Evolutionary conservation across 1,140 invertebrate species (phyloP), one percentile per base, ranked within the genome.

Genomic region (Trichonephila clavata): DNA sequence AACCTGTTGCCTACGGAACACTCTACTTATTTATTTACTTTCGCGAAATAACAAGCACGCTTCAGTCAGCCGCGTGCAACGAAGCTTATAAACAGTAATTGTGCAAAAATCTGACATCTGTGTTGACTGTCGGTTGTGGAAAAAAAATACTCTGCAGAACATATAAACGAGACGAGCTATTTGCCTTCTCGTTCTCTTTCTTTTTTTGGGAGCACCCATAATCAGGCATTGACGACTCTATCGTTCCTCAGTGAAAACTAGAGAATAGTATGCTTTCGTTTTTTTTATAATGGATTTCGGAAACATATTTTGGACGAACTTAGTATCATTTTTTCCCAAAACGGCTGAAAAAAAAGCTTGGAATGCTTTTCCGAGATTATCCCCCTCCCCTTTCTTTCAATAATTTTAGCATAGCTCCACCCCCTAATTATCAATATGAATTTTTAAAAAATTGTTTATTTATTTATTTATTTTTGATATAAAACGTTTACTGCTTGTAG

Each of bases 21-120:
- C 1, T 16, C 71, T 71, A 18, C 68, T 32, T 77, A 77, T 77
- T 77, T 77, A 77, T 77, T 77, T 77, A 77, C 71, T 77, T 77
- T 77, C 14, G 32, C 24, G 71, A 39, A 77, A 77, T 77, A 77
- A 77, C 71, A 77, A 77, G 71, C 71, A 77, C 71, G 71, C 71
- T 77, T 77, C 71, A 77, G 71, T 39, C 71, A 77, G 71, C 71
- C 71, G 27, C 27, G 71, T 77, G 71, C 71, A 77, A 18, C 71
- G 71, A 77, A 77, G 71, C 71, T 77, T 77, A 77, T 77, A 77
- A 77, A 77, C 71, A 77, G 71, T 77, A 77, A 77, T 77, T 77
- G 71, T 77, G 71, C 71, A 77, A 77, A 77, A 77, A 77, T 77
- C 27, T 39, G 71, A 77, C 71, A 77, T 77, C 71, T 77, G 8